Evolutionary conservation across 1,140 invertebrate species (phyloP), one percentile per base, ranked within the genome.

Genomic region (Lasioglossum albipes): DNA sequence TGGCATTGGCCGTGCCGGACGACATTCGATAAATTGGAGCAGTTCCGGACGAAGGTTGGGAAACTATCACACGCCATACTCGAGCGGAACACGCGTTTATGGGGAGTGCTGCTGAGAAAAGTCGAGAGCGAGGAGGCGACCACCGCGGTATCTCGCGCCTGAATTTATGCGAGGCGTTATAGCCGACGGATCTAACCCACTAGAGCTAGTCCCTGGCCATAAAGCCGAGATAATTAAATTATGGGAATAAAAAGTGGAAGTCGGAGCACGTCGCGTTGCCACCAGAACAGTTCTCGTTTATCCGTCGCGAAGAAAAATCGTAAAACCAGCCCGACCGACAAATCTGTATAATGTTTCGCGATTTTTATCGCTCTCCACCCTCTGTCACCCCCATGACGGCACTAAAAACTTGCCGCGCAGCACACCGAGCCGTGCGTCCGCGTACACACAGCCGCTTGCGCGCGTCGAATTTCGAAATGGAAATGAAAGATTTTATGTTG

Each of bases 211-310:
- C 83, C 75, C 77, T 61, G 81, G 84, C 79, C 84, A 80, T 92
- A 92, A 92, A 92, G 80, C 83, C 78, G 84, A 87, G 90, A 92
- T 92, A 92, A 92, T 92, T 91, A 92, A 91, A 92, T 92, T 91
- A 91, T 89, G 88, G 87, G 83, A 87, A 87, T 91, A 91, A 86
- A 91, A 92, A 88, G 80, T 72, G 75, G 57, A 73, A 62, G 64
- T 42, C n/a, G 62, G 59, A 71, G 3, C 61, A 70, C 54, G 77
- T 7, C 7, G 57, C 57, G 36, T 75, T 45, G 45, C 45, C 45
- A 12, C 59, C 71, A 41, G 64, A 70, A 64, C 22, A 52, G 66
- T 22, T 61, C 45, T 18, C n/a, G 84, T 20, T 81, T 81, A 1
- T 78, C 72, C 59, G 62, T 20, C 87, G 85, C 82, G 79, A 87